Conservation (phyloP, 2,888 invertebrate species). For the Merodon equestris region DNA sequence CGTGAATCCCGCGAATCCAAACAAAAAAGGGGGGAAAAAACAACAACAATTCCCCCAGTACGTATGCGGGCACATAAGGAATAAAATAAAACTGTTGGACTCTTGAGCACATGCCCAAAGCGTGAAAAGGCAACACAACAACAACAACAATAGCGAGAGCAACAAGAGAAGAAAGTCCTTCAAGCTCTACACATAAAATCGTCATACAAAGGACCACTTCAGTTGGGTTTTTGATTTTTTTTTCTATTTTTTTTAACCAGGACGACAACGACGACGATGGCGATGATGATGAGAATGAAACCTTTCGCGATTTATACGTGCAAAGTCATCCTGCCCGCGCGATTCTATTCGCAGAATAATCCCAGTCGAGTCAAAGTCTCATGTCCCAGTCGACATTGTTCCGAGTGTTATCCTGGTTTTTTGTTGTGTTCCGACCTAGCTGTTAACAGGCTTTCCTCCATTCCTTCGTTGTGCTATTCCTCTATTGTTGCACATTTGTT, state of each 20-base stretch:
- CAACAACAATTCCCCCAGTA: neutral
- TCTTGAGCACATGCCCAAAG: conserved; percentile 13
- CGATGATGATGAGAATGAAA: too few species aligned
- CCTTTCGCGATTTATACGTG: conserved; percentile 5
- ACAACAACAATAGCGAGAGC: conserved; percentile 16
- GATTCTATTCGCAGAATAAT: neutral
- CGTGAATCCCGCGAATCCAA: conserved; percentile 18
- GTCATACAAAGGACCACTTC: conserved; percentile 53
- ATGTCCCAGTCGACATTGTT: conserved; percentile 19
- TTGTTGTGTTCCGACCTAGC: conserved; percentile 54
- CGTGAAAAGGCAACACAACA: conserved; percentile 8
- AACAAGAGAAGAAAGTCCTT: conserved; percentile 34
- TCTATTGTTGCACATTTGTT: conserved; percentile 58
- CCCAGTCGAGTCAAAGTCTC: neutral
- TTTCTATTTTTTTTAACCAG: too few species aligned
- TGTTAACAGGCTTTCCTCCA: conserved; percentile 47
- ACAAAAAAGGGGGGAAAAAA: too few species aligned
- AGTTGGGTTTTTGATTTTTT: conserved; percentile 34
- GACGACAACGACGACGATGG: neutral
- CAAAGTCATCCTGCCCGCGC: neutral
- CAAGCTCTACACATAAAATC: conserved; percentile 21
- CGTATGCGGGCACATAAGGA: conserved; percentile 25
- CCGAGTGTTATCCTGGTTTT: conserved; percentile 54
- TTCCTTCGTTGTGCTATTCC: conserved; percentile 4
- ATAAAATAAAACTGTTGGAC: conserved; percentile 28